Percentiles rank a stretch among this genome's conserved stretches.
Evolutionary conservation across 2,888 invertebrate species (phyloP).

Genomic region (Epistrophe eligans): DNA sequence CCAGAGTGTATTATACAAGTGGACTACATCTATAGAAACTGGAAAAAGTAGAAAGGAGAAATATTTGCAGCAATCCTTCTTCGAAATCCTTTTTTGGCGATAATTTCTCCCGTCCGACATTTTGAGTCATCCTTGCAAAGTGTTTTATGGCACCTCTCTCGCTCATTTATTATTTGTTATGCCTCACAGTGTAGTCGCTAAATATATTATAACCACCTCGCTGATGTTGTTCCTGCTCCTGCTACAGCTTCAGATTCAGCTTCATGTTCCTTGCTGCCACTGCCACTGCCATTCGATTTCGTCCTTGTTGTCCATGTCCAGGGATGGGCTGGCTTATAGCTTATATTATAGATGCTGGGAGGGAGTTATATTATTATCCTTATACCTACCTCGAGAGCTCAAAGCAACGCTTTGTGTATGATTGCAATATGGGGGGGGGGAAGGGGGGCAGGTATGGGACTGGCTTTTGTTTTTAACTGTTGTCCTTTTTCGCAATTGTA

Average conservation of each 20-base stretch:
- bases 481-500: slow-evolving; percentile 71
- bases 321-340: slow-evolving; percentile 14
- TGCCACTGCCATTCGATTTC: slow-evolving; percentile 31
- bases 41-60: slow-evolving; percentile 41
- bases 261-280: slow-evolving; percentile 14
- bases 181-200: slow-evolving; percentile 75
- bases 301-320: slow-evolving; percentile 15
- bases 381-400: slow-evolving; percentile 43
- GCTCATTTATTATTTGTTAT: slow-evolving; percentile 77
- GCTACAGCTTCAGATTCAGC: neutral
- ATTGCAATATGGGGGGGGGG: slow-evolving; percentile 21
- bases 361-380: slow-evolving; percentile 64
- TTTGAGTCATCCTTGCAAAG: slow-evolving; percentile 75
- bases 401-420: slow-evolving; percentile 56
- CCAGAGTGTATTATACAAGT: slow-evolving; percentile 16
- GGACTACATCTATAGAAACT: slow-evolving; percentile 4
- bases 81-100: slow-evolving; percentile 76
- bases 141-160: slow-evolving; percentile 76
- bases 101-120: slow-evolving; percentile 76
- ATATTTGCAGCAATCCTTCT: slow-evolving; percentile 76
- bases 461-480: slow-evolving; percentile 34
- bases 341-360: neutral
- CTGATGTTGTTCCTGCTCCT: slow-evolving; percentile 10
- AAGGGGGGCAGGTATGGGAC: neutral
- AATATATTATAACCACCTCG: slow-evolving; percentile 75